Base-by-base conservation (phyloP, 2,888 invertebrate species). In the Lasioglossum oenotherae region DNA sequence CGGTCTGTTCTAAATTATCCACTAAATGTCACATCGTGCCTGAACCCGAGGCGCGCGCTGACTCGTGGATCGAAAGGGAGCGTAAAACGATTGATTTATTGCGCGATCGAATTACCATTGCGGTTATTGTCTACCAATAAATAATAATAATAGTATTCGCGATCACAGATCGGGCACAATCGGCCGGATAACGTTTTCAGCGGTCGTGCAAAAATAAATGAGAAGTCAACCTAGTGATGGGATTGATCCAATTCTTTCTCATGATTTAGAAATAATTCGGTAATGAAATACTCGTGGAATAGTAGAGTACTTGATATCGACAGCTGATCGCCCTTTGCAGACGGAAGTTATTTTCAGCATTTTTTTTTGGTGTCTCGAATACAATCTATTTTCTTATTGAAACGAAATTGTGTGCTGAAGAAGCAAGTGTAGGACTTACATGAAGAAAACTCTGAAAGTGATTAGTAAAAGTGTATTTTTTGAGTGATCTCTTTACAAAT, bases 151-250 rank as follows among this genome's bases (percentile, higher is more conserved):
- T 44, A 49, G 72, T 80, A 64, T 69, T 27, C 27, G 64, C 60
- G 71, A 41, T 31, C 27, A 6, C 35, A 35, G 14, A 60, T 71
- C 74, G 78, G 19, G 44, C 38, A 72, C 82, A 75, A 73, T 80
- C 57, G 74, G 67, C 3, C 35, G 67, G 75, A 72, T 27, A 67
- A 57, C 64, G 12, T 60, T 87, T 85, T 85, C 86, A 79, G 0
- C 78, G 44, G 8, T 35, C 5, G 16, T n/a, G 53, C 74, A 82
- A 85, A 80, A 78, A 57, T 80, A 83, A 81, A 64, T 75, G 74
- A 46, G 76, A 76, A 77, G 74, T 81, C 78, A 38, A 81, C 12
- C 76, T n/a, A 57, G n/a, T 0, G 57, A 57, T 57, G 57, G 57
- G n/a, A 57, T n/a, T 57, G 57, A 57, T n/a, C n/a, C 57, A n/a